Base-by-base conservation (phyloP, 2,797 vertebrate genomes). In the Hyperoplus immaculatus region DNA sequence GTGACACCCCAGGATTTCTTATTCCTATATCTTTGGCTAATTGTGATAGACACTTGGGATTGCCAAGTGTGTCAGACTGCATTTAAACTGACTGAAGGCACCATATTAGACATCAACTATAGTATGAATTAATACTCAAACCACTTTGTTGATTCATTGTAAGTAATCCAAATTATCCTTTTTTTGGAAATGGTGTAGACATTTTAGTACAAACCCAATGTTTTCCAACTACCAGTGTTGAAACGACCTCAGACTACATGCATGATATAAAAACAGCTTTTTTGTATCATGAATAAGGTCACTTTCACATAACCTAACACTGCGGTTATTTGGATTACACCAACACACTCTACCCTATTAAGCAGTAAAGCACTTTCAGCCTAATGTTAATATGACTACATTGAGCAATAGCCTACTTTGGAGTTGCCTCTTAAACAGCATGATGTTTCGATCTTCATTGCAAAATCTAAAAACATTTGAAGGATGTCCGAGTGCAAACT, bases 401-500 rank as follows among this genome's bases (percentile, higher is more conserved):
- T 1, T 51, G 29, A 39, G 47, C 29, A 39, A 42, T 36, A 29
- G 29, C 29, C 29, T 29, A 6, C 38, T 38, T 59, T 41, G 59
- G 47, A 42, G 46, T 49, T 1, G 6, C 43, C 75, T 74, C 12
- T 50, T 70, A 68, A 80, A 84, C 62, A 63, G 69, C 36, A 6
- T 51, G 16, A 21, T 60, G 38, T 43, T 21, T 54, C 10, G 46
- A 18, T 54, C 50, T 74, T 62, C 54, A 63, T n/a, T 15, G 49
- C 51, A 67, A 59, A n/a, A 54, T 60, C 10, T 3, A 36, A 36
- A 45, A 45, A 64, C 6, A 6, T 12, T 53, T 72, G 4, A 64
- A 38, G 29, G 59, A 54, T 8, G 8, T 78, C 16, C 4, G 82
- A 81, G 51, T 75, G 58, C 51, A 87, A 88, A 73, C 81, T 50